phyloP scores from a whole-genome alignment of 2,113 vertebrate genomes.

The Pomatorhinus ruficollis region DNA sequence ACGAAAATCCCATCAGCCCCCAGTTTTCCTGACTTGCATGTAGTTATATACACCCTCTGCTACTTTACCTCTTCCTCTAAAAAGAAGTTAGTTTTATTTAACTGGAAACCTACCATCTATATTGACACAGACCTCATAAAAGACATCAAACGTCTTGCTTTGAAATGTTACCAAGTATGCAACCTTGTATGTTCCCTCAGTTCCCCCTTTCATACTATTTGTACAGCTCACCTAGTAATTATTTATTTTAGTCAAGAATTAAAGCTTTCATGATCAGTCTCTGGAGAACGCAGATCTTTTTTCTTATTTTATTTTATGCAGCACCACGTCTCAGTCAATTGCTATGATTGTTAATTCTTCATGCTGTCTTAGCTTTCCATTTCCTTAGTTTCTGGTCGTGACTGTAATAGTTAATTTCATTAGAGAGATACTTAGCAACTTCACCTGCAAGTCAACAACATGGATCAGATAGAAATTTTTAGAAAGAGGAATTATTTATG shows the following conservation, averaged over 20 bases:
- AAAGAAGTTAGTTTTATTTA: background rate
- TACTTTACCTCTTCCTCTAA: background rate
- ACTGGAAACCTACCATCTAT: background rate
- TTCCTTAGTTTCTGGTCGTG: background rate
- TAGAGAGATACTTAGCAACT: background rate
- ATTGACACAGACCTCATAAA: background rate
- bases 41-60: background rate
- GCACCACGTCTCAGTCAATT: background rate
- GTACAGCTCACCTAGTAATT: background rate
- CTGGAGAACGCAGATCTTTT: background rate
- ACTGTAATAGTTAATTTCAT: constrained; percentile 14
- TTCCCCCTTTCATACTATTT: background rate
- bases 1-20: background rate
- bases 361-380: background rate
- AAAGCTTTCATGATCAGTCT: background rate
- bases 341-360: background rate
- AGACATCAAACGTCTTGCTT: background rate
- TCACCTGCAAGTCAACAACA: constrained; percentile 23
- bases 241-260: background rate
- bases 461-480: background rate
- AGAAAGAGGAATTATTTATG: constrained; percentile 10
- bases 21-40: background rate
- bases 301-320: background rate
- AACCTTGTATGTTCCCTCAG: background rate
- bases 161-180: background rate